phyloP scores from a whole-genome alignment of 2,888 invertebrate genomes.

The Bombylius discolor region DNA sequence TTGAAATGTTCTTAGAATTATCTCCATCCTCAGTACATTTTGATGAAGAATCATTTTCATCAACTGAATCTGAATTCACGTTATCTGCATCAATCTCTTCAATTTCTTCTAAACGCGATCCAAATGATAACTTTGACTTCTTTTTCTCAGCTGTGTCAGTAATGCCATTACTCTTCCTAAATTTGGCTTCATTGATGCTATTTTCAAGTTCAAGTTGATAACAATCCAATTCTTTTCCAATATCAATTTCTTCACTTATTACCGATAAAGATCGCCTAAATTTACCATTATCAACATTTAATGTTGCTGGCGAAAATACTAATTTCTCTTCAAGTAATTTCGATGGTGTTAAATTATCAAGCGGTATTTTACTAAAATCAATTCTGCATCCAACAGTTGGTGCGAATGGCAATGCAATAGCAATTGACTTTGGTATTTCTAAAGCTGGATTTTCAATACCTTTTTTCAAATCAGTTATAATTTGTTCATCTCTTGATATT shows the following conservation, averaged over 20 bases:
- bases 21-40: too few relatives aligned
- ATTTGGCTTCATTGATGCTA: conserved; percentile 36
- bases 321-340: conserved; percentile 31
- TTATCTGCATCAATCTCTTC: conserved; percentile 6
- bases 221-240: conserved; percentile 33
- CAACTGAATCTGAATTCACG: neutral
- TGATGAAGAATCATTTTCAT: too few relatives aligned
- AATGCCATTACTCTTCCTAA: conserved; percentile 18
- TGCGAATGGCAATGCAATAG: conserved; percentile 30
- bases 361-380: conserved; percentile 20
- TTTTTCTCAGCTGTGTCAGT: neutral
- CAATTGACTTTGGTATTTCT: conserved; percentile 20
- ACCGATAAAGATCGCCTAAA: conserved; percentile 21
- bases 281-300: conserved; percentile 13
- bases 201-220: conserved; percentile 36
- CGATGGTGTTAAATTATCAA: conserved; percentile 28
- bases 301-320: conserved; percentile 19
- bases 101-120: conserved; percentile 17
- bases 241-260: conserved; percentile 33
- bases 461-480: conserved; percentile 4
- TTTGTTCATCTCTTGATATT: conserved; percentile 22
- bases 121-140: neutral
- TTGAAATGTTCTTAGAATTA: too few relatives aligned
- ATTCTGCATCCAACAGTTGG: conserved; percentile 33
- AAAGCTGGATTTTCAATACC: conserved; percentile 21